Evolutionary conservation across 2,888 invertebrate genomes (phyloP), one percentile per base, ranked within the genome.

Genomic region (Dasypogon diadema): DNA sequence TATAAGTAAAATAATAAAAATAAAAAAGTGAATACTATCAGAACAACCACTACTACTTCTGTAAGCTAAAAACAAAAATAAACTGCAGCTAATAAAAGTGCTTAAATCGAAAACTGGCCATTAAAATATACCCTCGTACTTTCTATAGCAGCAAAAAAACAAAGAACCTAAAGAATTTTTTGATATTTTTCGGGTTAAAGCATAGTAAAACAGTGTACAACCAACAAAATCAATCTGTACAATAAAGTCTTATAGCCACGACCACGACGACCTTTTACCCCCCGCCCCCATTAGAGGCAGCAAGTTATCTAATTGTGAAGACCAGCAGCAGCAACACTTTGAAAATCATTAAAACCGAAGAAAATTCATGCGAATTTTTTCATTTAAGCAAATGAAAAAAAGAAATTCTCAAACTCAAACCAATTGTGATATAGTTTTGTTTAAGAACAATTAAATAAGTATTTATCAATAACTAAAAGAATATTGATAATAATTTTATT

Each of bases 401-500:
- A 51, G 14, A 63, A 74, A 60, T 74, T 74, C 74, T 74, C 74
- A 74, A 60, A 74, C 75, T 75, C 75, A 75, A 75, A 68, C 65
- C 24, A 75, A 75, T 70, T 75, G 75, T 75, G 75, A 75, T 75
- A 75, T 75, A 75, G 68, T 75, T 75, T 75, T 75, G 75, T 60
- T 75, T 75, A 75, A 75, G 75, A 75, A 63, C 34, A 48, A 74
- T 74, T 30, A 30, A 42, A 26, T 74, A 58, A 46, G 26, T 73
- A 73, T 73, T 58, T 74, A 48, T 58, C 46, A 74, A 74, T 73
- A 55, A 26, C 14, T 12, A 26, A 24, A 26, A 42, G 10, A 42
- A 16, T 34, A 55, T 51, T 48, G 51, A 51, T 51, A 37, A 37
- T 10, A 37, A 56, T 34, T 10, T 6, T 37, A 55, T 42, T 55